Base-by-base conservation (phyloP, 1,140 invertebrate species). In the Drosophila ogumai region DNA sequence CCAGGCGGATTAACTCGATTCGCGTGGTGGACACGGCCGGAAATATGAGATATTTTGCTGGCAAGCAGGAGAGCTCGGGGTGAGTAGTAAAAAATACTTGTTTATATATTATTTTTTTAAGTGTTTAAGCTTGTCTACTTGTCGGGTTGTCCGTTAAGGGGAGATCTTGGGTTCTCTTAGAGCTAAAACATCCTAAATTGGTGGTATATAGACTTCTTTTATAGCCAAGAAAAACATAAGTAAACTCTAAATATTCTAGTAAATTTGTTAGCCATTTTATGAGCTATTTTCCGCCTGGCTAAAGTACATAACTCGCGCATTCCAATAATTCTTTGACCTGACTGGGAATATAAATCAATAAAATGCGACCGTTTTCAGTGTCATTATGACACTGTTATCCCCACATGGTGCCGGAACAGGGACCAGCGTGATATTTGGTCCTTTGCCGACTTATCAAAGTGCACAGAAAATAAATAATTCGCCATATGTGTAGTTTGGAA, bases 1-100 rank as follows among this genome's bases (percentile, higher is more conserved):
- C 97, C 1, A 95, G 97, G 79, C 95, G 96, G 66, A 95, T 97
- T 1, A 99, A 99, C 93, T 96, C 97, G 6, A 97, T 99, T 1
- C 95, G 97, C 63, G 95, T 96, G 10, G 96, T 97, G 54, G 95
- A 97, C 84, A 96, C 96, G 0, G 95, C 96, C 3, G 97, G 97
- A 40, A 96, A 96, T 90, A 97, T 98, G 93, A 96, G 95, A 36
- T 95, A 97, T 84, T 97, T 97, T 92, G 95, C 96, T 81, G 96
- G 97, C 68, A 96, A 96, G 91, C 94, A 95, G 58, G 95, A 95
- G 75, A 95, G 96, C 31, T 64, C 79, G 25, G 91, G 90, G 92
- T 93, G 60, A 93, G 92, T 92, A 19, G 22, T n/a, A 15, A 28
- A 28, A 28, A 28, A 6, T 6, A 28, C 1, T 28, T 34, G 6